Evolutionary conservation across 2,113 vertebrate species (phyloP).

Genomic region (Pycnonotus jocosus): DNA sequence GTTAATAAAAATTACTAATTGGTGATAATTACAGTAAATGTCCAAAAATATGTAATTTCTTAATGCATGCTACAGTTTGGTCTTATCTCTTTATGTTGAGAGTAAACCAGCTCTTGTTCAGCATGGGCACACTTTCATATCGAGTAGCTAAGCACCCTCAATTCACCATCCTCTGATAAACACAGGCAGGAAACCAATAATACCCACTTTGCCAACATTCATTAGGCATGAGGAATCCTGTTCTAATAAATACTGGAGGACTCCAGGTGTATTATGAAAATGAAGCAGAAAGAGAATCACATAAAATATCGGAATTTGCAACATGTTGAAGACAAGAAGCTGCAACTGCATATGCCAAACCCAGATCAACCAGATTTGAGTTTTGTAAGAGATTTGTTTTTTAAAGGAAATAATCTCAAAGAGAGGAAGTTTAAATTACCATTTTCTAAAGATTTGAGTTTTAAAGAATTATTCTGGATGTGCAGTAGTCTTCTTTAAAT

Average conservation of each 20-base stretch:
- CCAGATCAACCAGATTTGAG: neutral
- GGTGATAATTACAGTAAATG: neutral
- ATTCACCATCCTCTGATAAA: neutral
- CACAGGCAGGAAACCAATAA: neutral
- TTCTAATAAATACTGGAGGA: neutral
- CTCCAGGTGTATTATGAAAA: neutral
- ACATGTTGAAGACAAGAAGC: neutral
- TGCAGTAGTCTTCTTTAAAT: neutral
- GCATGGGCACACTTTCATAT: neutral
- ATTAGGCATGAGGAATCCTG: neutral
- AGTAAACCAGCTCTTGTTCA: neutral
- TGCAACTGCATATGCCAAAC: neutral
- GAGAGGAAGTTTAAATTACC: neutral
- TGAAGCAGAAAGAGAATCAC: neutral
- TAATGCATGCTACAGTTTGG: neutral
- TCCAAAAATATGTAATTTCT: neutral
- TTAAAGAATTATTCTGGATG: neutral
- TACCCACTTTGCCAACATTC: neutral
- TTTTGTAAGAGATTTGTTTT: neutral
- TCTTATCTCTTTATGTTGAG: neutral
- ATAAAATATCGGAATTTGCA: neutral
- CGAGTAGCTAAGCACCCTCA: neutral
- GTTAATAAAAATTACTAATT: neutral
- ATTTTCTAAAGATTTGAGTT: neutral
- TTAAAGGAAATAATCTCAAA: neutral